Evolutionary conservation across 2,113 vertebrate species (phyloP).

Genomic region (Siniperca chuatsi): DNA sequence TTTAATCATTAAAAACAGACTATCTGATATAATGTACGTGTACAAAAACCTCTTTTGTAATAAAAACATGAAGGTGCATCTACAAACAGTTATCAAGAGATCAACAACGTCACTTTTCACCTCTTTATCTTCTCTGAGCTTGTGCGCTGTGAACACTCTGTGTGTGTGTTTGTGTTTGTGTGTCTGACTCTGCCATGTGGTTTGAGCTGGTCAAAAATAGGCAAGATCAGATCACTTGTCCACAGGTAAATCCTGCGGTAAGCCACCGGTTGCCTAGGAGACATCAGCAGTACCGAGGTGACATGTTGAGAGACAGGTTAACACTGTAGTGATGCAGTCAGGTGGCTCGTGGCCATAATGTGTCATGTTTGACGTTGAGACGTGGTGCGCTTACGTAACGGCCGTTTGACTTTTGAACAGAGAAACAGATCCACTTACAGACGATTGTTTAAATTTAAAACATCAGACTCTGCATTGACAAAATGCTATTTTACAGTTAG

Average conservation of each 20-base stretch:
- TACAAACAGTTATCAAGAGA: constrained; percentile 27
- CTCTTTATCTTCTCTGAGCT: constrained; percentile 8
- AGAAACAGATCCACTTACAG: not conserved
- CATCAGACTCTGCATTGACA: not conserved
- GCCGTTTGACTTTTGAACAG: not conserved
- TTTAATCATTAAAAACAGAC: constrained; percentile 16
- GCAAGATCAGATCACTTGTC: constrained; percentile 68
- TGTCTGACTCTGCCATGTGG: constrained; percentile 31
- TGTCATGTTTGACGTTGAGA: constrained; percentile 40
- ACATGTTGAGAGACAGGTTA: constrained; percentile 44
- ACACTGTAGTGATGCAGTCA: constrained; percentile 23
- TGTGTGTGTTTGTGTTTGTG: constrained; percentile 1
- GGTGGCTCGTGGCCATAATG: constrained; percentile 32
- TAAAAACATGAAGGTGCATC: constrained; percentile 53
- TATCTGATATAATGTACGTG: constrained; percentile 1
- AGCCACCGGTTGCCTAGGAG: constrained; percentile 67
- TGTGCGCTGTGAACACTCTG: not conserved
- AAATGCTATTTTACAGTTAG: not conserved
- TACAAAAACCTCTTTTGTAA: constrained; percentile 59
- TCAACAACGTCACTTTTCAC: constrained; percentile 24
- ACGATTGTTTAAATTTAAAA: not conserved
- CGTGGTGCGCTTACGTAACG: constrained; percentile 14
- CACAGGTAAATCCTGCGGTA: constrained; percentile 73
- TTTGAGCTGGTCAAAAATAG: constrained; percentile 67
- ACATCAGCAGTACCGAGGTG: constrained; percentile 48